These are phyloP conservation scores for Climacteris rufus DNA, from an alignment of 2,113 vertebrate genomes.

Conservation along the genomic window DNA sequence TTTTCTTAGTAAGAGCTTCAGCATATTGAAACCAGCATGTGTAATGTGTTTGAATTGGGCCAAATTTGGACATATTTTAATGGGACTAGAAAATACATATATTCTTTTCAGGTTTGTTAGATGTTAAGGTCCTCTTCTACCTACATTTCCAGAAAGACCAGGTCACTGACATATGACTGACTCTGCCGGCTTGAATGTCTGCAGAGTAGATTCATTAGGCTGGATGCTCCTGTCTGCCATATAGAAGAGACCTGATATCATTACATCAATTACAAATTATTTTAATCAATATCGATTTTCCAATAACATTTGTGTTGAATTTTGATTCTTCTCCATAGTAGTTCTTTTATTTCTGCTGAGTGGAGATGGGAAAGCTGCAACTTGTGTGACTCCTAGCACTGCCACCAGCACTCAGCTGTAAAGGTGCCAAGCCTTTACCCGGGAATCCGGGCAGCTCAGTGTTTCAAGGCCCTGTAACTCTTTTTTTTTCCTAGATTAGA, in stretches of 20 bases:
- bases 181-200: neutral
- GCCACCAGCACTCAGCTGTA: neutral
- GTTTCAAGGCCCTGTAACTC: neutral
- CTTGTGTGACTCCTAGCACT: neutral
- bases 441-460: neutral
- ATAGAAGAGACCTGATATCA: neutral
- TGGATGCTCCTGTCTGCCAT: neutral
- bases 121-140: neutral
- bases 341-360: neutral
- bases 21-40: neutral
- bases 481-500: neutral
- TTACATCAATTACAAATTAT: slow-evolving; percentile 8
- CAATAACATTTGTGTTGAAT: neutral
- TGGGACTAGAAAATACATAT: neutral
- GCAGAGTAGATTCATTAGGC: neutral
- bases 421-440: neutral
- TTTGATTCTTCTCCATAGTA: neutral
- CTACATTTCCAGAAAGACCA: neutral
- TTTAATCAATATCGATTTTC: neutral
- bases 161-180: neutral
- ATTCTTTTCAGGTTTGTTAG: neutral
- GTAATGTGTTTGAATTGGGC: neutral
- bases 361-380: neutral
- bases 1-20: neutral
- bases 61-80: neutral